Conservation (phyloP, 2,888 invertebrate species). For the Hofmannophila pseudospretella region DNA sequence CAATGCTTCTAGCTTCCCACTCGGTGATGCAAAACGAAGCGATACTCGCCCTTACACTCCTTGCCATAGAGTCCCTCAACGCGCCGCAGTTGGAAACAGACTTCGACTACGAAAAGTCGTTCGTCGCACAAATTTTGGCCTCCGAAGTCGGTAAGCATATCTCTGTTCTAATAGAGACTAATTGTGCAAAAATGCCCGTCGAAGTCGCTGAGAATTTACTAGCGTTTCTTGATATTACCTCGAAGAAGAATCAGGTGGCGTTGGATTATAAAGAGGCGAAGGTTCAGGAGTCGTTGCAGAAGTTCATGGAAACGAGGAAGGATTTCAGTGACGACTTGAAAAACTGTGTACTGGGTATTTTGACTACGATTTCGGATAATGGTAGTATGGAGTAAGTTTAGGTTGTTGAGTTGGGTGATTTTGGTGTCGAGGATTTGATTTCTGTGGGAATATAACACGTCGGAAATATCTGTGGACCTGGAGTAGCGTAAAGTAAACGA, state of each 20-base stretch:
- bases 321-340: constrained; percentile 50
- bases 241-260: constrained; percentile 48
- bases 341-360: constrained; percentile 33
- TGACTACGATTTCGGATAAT: constrained; percentile 36
- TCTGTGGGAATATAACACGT: too few species aligned
- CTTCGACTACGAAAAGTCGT: constrained; percentile 42
- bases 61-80: constrained; percentile 57
- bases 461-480: too few species aligned
- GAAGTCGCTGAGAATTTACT: constrained; percentile 72
- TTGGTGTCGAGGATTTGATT: too few species aligned
- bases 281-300: constrained; percentile 47
- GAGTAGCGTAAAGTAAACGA: too few species aligned
- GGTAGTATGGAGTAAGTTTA: constrained; percentile 19
- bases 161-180: constrained; percentile 64
- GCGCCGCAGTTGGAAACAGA: constrained; percentile 22
- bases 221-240: constrained; percentile 64
- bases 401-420: too few species aligned
- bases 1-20: constrained; percentile 90
- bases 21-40: constrained; percentile 93
- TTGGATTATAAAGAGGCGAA: constrained; percentile 52
- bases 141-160: constrained; percentile 74
- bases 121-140: constrained; percentile 55
- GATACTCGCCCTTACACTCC: constrained; percentile 83
- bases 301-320: constrained; percentile 45
- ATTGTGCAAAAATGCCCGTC: constrained; percentile 63